These are phyloP conservation scores for Gerris buenoi DNA, from an alignment of 1,140 invertebrate species.

Conservation along the genomic window DNA sequence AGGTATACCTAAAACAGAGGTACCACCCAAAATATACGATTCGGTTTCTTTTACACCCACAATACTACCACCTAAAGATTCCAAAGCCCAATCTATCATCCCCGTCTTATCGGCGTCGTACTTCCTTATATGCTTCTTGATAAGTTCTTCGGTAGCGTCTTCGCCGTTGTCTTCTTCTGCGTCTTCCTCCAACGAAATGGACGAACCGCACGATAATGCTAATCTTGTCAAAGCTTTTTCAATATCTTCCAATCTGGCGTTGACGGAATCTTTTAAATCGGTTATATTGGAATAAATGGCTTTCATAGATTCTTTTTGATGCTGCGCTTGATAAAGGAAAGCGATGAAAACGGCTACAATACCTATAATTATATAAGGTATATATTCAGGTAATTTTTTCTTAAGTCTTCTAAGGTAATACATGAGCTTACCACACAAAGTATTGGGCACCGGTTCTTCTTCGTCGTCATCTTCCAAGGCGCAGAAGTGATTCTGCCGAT, in stretches of 20 bases:
- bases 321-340: not conserved
- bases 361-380: not conserved
- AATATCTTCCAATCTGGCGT: not conserved
- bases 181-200: not conserved
- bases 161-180: no score
- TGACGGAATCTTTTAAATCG: not conserved
- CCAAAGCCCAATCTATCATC: conserved; percentile 17
- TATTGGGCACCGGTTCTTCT: not conserved
- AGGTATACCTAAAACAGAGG: not conserved
- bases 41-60: conserved; percentile 10
- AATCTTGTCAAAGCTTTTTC: not conserved
- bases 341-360: not conserved
- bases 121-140: not conserved
- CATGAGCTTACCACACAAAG: not conserved
- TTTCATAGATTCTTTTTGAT: not conserved
- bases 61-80: conserved; percentile 13
- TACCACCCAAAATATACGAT: not conserved
- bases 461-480: not conserved
- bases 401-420: not conserved
- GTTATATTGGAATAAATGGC: not conserved
- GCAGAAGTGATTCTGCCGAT: no score
- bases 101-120: conserved; percentile 14
- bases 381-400: not conserved
- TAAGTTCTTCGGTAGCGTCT: not conserved
- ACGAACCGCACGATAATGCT: not conserved